Evolutionary conservation across 2,797 vertebrate species (phyloP), one percentile per base, ranked within the genome.

Genomic region (Acanthurus tractus): DNA sequence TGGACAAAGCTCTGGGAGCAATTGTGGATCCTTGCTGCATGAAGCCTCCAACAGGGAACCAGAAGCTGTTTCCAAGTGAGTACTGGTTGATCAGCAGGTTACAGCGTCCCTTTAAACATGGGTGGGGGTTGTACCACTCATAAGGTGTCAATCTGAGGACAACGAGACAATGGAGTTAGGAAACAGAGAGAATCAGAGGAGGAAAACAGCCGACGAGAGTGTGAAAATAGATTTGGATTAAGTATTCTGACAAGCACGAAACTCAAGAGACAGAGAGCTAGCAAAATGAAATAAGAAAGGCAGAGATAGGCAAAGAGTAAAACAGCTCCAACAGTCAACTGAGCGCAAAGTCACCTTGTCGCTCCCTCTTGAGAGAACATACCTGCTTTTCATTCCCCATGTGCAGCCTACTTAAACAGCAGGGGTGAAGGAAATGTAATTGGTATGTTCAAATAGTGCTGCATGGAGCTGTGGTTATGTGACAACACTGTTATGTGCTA

Each of bases 1-100:
- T 99, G 61, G 98, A 99, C 45, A 99, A 89, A 1, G 98, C 98
- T 25, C 97, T 96, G 12, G 98, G 98, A 45, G 97, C 97, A 0
- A 99, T 99, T 76, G 97, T 98, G 74, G 98, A 99, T 64, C 98
- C 98, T 78, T 99, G 98, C 93, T 99, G 98, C 98, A 99, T 99
- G 95, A 99, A 99, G 18, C 98, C 98, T 64, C 98, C 98, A 0
- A 99, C 98, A 0, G 98, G 98, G 87, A 99, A 99, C 98, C 98
- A 99, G 88, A 99, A 95, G 83, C 98, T 99, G 95, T 99, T 99
- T 71, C 98, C 98, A 0, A 99, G 95, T 0, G 98, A 99, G 86
- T 99, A 99, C 92, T 99, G 98, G 83, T 99, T 99, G 86, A 99
- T 97, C 34, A 99, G 95, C 45, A 99, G 95, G 78, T 96, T 97